A percentile compares a stretch with the other conserved stretches of the same genome.
phyloP scores from a whole-genome alignment of 1,140 invertebrate genomes.

The Bilobella aurantiaca region DNA sequence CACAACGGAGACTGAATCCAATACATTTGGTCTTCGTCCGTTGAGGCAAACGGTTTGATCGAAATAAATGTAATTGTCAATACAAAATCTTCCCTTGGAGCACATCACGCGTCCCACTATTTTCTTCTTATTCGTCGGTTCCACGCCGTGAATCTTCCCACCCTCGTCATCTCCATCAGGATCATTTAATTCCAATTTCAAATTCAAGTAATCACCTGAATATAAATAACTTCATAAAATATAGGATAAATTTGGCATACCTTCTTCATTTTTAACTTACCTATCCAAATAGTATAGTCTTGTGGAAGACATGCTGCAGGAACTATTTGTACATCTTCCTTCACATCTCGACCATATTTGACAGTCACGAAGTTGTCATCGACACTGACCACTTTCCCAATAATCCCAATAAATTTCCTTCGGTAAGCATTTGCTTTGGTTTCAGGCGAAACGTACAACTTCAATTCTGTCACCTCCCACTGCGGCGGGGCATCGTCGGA shows the following conservation, averaged over 20 bases:
- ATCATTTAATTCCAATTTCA: slow-evolving; percentile 15
- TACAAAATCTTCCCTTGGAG: not conserved
- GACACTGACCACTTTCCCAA: not conserved
- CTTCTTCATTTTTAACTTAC: not conserved
- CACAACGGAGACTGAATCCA: not conserved
- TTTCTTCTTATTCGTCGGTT: slow-evolving; percentile 14
- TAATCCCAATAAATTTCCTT: not conserved
- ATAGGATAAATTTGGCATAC: not conserved
- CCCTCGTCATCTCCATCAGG: not conserved
- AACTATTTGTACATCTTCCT: slow-evolving; percentile 2
- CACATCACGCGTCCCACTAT: slow-evolving; percentile 16
- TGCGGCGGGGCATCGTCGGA: not conserved
- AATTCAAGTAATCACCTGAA: slow-evolving; percentile 21
- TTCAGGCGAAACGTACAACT: not conserved
- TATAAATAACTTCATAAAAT: not conserved
- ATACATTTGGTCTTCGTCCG: not conserved
- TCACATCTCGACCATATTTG: not conserved
- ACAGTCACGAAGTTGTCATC: not conserved
- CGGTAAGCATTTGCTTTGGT: not conserved
- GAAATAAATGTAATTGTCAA: slow-evolving; percentile 16
- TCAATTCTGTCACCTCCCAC: slow-evolving; percentile 10
- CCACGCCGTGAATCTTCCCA: not conserved
- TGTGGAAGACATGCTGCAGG: not conserved
- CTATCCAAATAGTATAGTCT: not conserved
- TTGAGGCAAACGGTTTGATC: not conserved